A percentile compares a stretch with the other conserved stretches of the same genome.
Evolutionary conservation across 2,113 vertebrate genomes (phyloP).

Genomic region (Dasypus novemcinctus): DNA sequence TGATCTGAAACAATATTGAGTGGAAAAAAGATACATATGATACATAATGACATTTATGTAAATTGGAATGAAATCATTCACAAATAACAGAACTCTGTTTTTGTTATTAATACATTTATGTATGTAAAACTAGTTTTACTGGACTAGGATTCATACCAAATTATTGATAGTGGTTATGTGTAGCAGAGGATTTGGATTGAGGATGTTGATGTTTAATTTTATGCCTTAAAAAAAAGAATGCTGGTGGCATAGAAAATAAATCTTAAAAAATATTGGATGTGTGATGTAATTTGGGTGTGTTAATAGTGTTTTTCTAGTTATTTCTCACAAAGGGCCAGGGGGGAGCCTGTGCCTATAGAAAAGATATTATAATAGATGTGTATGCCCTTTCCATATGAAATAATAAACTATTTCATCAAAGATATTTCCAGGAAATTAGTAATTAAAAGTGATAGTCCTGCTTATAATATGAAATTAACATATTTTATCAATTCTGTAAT

Average conservation of each 20-base stretch:
- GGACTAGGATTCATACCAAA: neutral
- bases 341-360: neutral
- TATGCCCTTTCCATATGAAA: neutral
- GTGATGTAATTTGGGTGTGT: neutral
- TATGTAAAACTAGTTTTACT: slow-evolving; percentile 30
- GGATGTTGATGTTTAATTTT: neutral
- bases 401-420: slow-evolving; percentile 38
- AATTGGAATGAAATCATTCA: slow-evolving; percentile 22
- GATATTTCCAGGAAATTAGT: slow-evolving; percentile 27
- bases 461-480: slow-evolving; percentile 10
- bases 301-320: slow-evolving; percentile 46
- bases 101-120: slow-evolving; percentile 43
- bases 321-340: neutral
- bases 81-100: slow-evolving; percentile 30
- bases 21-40: slow-evolving; percentile 11
- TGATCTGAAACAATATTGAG: neutral
- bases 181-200: neutral
- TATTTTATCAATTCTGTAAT: neutral
- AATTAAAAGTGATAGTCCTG: neutral
- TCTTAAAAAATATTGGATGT: slow-evolving; percentile 13
- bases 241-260: slow-evolving; percentile 34
- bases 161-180: slow-evolving; percentile 25
- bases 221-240: slow-evolving; percentile 35
- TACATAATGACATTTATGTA: neutral
- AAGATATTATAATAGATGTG: neutral